These are phyloP conservation scores for Hemistola chrysoprasaria DNA, from an alignment of 2,888 invertebrate genomes.

Conservation along the genomic window DNA sequence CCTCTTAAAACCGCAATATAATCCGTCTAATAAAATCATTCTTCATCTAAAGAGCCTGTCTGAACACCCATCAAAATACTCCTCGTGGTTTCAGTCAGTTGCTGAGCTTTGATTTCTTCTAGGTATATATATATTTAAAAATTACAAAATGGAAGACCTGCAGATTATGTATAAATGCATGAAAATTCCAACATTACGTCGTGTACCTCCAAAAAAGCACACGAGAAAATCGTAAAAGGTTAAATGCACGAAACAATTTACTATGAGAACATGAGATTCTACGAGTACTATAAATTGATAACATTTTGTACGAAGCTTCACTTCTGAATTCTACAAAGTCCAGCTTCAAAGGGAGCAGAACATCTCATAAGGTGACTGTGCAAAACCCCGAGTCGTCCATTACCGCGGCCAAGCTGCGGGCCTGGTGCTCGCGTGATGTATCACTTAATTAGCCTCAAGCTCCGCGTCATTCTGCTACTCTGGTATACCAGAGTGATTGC, in stretches of 20 bases:
- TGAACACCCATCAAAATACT: constrained; percentile 5
- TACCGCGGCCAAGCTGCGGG: constrained; percentile 28
- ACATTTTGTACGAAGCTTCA: not conserved
- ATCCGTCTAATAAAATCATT: constrained; percentile 30
- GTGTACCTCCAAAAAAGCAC: no score
- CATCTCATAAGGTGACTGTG: constrained; percentile 32
- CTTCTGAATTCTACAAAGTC: constrained; percentile 1
- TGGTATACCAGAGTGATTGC: constrained; percentile 14
- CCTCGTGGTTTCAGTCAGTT: constrained; percentile 4
- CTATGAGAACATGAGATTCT: no score
- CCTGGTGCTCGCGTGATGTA: constrained; percentile 50
- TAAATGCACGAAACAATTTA: no score
- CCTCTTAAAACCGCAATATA: constrained; percentile 28
- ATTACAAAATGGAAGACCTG: no score
- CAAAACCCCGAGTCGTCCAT: constrained; percentile 30
- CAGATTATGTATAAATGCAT: no score
- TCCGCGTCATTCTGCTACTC: constrained; percentile 24
- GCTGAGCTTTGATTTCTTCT: no score
- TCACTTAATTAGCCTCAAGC: constrained; percentile 50
- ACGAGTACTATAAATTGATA: no score
- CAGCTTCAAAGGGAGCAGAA: constrained; percentile 15
- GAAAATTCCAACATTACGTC: no score
- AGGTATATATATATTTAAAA: no score
- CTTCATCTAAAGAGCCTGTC: constrained; percentile 17
- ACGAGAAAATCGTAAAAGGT: no score